Evolutionary conservation across 2,113 vertebrate species (phyloP).

Genomic region (Lepidothrix coronata): DNA sequence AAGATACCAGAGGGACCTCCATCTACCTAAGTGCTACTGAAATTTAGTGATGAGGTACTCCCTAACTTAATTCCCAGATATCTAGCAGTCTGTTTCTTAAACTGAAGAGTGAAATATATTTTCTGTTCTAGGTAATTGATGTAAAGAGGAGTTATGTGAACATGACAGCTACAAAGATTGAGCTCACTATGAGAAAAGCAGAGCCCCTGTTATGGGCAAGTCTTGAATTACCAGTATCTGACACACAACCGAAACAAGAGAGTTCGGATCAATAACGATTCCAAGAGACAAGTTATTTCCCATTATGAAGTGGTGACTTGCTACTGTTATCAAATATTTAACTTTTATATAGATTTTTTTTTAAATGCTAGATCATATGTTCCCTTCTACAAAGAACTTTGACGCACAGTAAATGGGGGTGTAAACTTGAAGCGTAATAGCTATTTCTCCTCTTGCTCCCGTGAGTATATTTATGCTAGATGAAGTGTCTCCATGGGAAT

Average conservation of each 20-base stretch:
- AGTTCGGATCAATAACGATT: constrained; percentile 53
- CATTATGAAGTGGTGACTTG: constrained; percentile 65
- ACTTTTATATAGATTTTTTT: constrained; percentile 21
- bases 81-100: not conserved
- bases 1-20: not conserved
- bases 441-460: constrained; percentile 9
- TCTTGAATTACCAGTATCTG: constrained; percentile 85
- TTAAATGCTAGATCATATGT: constrained; percentile 27
- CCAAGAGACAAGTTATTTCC: not conserved
- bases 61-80: not conserved
- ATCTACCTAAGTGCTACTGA: not conserved
- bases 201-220: constrained; percentile 92
- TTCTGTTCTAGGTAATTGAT: constrained; percentile 85
- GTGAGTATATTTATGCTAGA: not conserved
- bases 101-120: not conserved
- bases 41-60: not conserved
- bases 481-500: not conserved
- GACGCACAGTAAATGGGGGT: not conserved
- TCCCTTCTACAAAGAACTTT: constrained; percentile 21
- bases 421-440: not conserved
- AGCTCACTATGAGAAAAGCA: constrained; percentile 90
- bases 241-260: constrained; percentile 71
- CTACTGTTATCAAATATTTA: constrained; percentile 65
- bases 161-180: constrained; percentile 94
- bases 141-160: constrained; percentile 87